Base-by-base conservation (phyloP, 1,140 invertebrate genomes). In the Drosophila mojavensis region DNA sequence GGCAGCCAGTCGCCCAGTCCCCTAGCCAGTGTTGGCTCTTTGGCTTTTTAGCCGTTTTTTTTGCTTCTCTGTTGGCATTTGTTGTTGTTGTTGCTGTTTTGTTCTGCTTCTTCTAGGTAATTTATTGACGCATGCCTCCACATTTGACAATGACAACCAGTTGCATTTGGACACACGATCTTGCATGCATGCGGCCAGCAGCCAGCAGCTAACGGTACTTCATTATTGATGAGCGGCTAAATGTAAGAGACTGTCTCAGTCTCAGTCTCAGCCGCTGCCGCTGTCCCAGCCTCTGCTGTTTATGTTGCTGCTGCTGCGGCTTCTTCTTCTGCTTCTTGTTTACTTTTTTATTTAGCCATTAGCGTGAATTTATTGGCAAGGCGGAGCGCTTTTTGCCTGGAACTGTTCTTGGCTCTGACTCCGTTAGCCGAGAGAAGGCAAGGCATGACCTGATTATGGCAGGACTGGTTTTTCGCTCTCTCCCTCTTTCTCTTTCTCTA, bases 361-460 rank as follows among this genome's bases (percentile, higher is more conserved):
- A 83, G 83, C 74, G 77, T 71, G 59, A 79, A 88, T 89, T 89
- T 88, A 89, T 88, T 72, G 83, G 69, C 47, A 74, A 74, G 51
- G 51, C 81, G 36, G 2, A 30, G 53, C 33, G 17, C 11, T 36
- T 55, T 17, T 56, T 69, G 67, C 51, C 55, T 60, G 74, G 74
- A 62, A 77, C 64, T 33, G 68, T 74, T 84, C 69, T 80, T 80
- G 59, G 24, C 64, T 55, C 20, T 39, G 10, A 45, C 65, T 43
- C 66, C 63, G 50, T 58, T 79, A 70, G 74, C 69, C 60, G 69
- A 62, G 48, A 55, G 11, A 45, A 71, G 72, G 50, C 79, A 73
- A 75, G 51, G 67, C 78, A 66, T 86, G 82, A 86, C 82, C 82
- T 86, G 83, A 82, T 86, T 86, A 86, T 86, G 83, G 82, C 82